These are phyloP conservation scores for Cryptocephalus moraei DNA, from an alignment of 2,888 invertebrate genomes.

Conservation along the genomic window DNA sequence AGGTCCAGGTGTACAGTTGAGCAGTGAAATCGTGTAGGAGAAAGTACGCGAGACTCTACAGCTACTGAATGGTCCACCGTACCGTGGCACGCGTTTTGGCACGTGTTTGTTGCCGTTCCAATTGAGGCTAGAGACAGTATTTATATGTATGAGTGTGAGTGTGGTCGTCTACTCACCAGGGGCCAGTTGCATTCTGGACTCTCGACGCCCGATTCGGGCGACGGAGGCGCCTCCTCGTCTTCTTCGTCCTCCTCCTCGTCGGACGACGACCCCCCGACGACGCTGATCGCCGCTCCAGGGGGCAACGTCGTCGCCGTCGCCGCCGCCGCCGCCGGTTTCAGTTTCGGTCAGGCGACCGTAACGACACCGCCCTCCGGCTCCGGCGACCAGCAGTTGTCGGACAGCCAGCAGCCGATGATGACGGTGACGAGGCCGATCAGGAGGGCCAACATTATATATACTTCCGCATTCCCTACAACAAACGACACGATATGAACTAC, in stretches of 20 bases:
- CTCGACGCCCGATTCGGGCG: slow-evolving; percentile 12
- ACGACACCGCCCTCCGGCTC: slow-evolving; percentile 55
- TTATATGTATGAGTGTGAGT: too few relatives aligned
- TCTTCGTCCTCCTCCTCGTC: background rate
- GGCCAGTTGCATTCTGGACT: slow-evolving; percentile 38
- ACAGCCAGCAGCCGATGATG: slow-evolving; percentile 66
- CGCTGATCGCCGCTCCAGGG: slow-evolving; percentile 27
- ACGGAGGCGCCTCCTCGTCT: slow-evolving; percentile 4
- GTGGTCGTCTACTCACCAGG: slow-evolving; percentile 28
- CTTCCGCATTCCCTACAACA: slow-evolving; percentile 54
- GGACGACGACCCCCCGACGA: slow-evolving; percentile 15
- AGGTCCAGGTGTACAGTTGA: too few relatives aligned
- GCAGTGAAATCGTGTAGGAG: too few relatives aligned
- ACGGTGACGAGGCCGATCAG: slow-evolving; percentile 63
- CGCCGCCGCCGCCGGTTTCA: slow-evolving; percentile 44
- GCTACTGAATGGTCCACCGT: too few relatives aligned
- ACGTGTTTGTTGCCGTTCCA: too few relatives aligned
- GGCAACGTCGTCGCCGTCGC: slow-evolving; percentile 20
- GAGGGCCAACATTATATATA: slow-evolving; percentile 63
- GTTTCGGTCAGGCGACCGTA: slow-evolving; percentile 59
- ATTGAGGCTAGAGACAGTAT: too few relatives aligned
- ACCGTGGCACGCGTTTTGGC: too few relatives aligned
- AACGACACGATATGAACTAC: background rate
- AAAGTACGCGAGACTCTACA: too few relatives aligned
- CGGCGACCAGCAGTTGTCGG: slow-evolving; percentile 70